Evolutionary conservation across 2,797 vertebrate species (phyloP).

Genomic region (Eremophila alpestris): DNA sequence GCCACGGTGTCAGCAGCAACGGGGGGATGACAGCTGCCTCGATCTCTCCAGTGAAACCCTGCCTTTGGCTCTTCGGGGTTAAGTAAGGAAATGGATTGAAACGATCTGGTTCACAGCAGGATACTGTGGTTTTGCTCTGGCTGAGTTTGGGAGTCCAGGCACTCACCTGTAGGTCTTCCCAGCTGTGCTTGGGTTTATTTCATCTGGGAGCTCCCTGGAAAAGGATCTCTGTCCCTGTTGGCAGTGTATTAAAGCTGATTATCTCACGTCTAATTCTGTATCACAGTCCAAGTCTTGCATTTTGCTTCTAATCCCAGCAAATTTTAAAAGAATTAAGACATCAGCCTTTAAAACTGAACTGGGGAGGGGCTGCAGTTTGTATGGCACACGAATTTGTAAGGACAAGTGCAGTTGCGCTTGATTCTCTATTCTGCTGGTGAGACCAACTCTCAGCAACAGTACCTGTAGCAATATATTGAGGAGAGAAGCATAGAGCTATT

Average conservation of each 20-base stretch:
- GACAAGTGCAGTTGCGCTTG: accelerated
- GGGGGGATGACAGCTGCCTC: background rate
- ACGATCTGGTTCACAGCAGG: background rate
- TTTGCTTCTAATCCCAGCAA: background rate
- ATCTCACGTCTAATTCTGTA: background rate
- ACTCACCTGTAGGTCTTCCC: background rate
- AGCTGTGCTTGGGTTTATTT: background rate
- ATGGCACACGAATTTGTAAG: background rate
- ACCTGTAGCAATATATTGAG: background rate
- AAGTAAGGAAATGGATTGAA: accelerated
- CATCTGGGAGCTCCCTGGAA: background rate
- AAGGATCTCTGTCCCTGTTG: background rate
- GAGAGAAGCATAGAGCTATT: background rate
- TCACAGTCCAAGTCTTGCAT: background rate
- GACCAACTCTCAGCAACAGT: background rate
- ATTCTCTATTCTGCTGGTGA: background rate
- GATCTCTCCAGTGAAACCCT: background rate
- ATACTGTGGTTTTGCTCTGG: background rate
- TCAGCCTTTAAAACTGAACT: background rate
- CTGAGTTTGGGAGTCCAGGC: background rate
- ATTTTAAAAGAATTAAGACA: background rate
- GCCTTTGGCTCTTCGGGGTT: background rate
- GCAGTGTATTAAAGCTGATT: background rate
- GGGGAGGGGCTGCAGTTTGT: background rate
- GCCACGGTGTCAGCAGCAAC: background rate